These are phyloP conservation scores for Dicentrarchus labrax DNA, from an alignment of 2,113 vertebrate species.

Conservation along the genomic window DNA sequence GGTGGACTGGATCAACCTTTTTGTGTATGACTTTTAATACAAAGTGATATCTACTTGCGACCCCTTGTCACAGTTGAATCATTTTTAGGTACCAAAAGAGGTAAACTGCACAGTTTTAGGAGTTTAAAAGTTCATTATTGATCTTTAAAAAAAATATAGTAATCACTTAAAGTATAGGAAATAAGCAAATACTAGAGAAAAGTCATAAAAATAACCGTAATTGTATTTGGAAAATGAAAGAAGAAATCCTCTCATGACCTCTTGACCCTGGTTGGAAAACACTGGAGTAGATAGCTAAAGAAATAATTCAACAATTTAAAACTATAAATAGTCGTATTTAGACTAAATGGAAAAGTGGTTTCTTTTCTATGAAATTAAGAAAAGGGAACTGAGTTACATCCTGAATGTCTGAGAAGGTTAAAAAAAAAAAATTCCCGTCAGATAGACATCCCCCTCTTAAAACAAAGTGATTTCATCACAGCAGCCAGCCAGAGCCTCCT, in stretches of 20 bases:
- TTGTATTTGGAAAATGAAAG: neutral
- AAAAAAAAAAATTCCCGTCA: neutral
- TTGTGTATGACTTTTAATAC: neutral
- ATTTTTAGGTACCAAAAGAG: neutral
- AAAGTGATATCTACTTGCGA: neutral
- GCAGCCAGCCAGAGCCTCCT: conserved; percentile 27
- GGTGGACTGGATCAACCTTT: too few relatives aligned
- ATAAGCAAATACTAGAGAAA: neutral
- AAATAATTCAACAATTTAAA: neutral
- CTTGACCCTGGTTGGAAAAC: neutral
- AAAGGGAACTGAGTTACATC: neutral
- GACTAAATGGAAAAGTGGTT: neutral
- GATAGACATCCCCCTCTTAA: neutral
- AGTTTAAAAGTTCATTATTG: neutral
- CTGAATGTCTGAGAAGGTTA: neutral
- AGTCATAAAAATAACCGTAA: neutral
- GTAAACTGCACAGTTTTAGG: neutral
- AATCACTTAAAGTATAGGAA: too few relatives aligned
- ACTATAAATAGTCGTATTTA: too few relatives aligned
- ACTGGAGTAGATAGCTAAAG: neutral
- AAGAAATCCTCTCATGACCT: neutral
- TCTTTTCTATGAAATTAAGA: neutral
- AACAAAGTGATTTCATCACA: conserved; percentile 18
- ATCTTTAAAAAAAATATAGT: too few relatives aligned
- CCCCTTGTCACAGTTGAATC: neutral